Evolutionary conservation across 2,797 vertebrate genomes (phyloP), one percentile per base, ranked within the genome.

Genomic region (Hydrolagus colliei): DNA sequence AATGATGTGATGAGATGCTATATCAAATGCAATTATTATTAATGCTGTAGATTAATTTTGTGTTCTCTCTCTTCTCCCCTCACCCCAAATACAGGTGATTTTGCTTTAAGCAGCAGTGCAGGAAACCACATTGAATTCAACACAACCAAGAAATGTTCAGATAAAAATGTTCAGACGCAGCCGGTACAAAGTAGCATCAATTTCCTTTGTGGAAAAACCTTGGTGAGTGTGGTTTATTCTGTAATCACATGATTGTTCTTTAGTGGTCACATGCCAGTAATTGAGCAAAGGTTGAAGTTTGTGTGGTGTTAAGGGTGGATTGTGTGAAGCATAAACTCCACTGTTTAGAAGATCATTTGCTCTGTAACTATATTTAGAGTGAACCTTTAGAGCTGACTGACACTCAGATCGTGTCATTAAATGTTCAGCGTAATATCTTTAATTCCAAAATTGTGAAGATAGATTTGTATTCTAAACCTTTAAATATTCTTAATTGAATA

Each of bases 131-230:
- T 98, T 89, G 93, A 96, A 67, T 94, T 93, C 90, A 97, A 93
- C 89, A 92, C 91, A 77, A 93, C 93, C 0, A 0, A 0, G 0
- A 85, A 2, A 18, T 99, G 98, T 72, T 86, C 2, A 1, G 86
- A 88, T 85, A 88, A 88, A 0, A 91, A 73, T 16, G 27, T 27
- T 27, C 27, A 27, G 27, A 72, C 78, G 6, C 94, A 92, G 90
- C 91, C 68, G 22, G 7, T 96, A 67, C 97, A 96, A 90, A 96
- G 93, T 89, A 97, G 94, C 91, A 95, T 99, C 91, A 93, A 94
- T 88, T 98, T 99, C 90, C 93, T 96, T 86, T 99, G 98, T 87
- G 96, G 96, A 86, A 98, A 96, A 89, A 97, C 97, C 62, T 91
- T 99, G 96, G 98, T 99, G 87, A 96, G 96, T 90, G 32, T 85